Conservation (phyloP, 2,113 vertebrate genomes). For the Lagopus leucura region DNA sequence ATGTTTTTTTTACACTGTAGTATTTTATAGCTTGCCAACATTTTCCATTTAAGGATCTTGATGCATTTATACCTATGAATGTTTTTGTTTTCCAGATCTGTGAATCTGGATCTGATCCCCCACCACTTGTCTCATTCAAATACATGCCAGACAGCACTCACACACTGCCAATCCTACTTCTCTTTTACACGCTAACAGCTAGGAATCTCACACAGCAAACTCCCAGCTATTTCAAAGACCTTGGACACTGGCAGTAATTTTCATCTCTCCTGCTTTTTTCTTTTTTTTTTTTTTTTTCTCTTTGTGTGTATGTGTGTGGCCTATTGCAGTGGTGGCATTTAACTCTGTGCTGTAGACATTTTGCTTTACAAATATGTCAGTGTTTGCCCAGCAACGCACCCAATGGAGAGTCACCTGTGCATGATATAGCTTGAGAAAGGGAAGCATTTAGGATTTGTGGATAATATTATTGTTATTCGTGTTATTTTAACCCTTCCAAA, state of each 20-base stretch:
- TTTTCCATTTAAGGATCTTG: neutral
- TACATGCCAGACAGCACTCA: neutral
- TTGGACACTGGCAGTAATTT: neutral
- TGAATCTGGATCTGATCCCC: neutral
- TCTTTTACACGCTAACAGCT: neutral
- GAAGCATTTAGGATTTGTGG: neutral
- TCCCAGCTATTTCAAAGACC: neutral
- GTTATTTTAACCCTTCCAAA: neutral
- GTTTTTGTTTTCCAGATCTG: neutral
- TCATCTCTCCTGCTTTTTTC: neutral
- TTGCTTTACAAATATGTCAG: neutral
- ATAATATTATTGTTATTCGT: rapidly evolving
- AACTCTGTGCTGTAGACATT: neutral
- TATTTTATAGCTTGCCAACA: neutral
- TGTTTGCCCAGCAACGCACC: neutral
- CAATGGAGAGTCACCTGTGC: neutral
- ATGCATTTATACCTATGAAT: neutral
- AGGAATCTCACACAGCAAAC: neutral
- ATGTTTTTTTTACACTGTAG: neutral
- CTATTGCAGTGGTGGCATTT: neutral
- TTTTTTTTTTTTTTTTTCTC: too few relatives aligned
- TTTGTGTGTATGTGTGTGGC: neutral
- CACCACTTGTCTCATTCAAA: neutral
- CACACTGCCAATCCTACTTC: neutral
- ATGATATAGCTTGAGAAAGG: neutral